Evolutionary conservation across 1,140 invertebrate species (phyloP).

Genomic region (Drosophila prosaltans): DNA sequence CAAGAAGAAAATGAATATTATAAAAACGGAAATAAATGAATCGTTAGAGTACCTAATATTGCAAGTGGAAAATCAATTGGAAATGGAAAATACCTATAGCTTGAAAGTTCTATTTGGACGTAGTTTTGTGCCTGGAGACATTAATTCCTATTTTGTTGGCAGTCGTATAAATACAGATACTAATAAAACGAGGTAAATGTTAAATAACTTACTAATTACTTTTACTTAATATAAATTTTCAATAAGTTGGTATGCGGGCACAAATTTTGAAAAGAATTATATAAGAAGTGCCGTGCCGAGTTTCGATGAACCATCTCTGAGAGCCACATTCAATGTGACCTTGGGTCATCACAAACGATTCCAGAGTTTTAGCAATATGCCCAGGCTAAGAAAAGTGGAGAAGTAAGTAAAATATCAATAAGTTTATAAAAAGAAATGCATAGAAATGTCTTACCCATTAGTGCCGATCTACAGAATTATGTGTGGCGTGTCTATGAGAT

Average conservation of each 20-base stretch:
- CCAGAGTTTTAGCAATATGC: slow-evolving; percentile 91
- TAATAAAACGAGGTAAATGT: slow-evolving; percentile 85
- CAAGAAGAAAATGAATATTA: slow-evolving; percentile 38
- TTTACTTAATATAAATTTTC: neutral
- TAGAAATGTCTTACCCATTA: slow-evolving; percentile 11
- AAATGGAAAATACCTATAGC: slow-evolving; percentile 84
- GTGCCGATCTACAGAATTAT: slow-evolving; percentile 85
- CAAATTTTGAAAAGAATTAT: slow-evolving; percentile 90
- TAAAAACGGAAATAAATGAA: slow-evolving; percentile 65
- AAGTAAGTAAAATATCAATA: slow-evolving; percentile 40
- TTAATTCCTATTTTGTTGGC: slow-evolving; percentile 89
- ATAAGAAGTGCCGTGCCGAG: slow-evolving; percentile 90
- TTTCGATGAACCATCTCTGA: slow-evolving; percentile 95
- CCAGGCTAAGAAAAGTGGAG: slow-evolving; percentile 47
- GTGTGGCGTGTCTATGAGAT: slow-evolving; percentile 90
- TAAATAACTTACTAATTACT: neutral
- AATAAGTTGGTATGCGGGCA: slow-evolving; percentile 84
- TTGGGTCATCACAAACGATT: slow-evolving; percentile 89
- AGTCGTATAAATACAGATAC: slow-evolving; percentile 87
- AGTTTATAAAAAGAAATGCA: slow-evolving; percentile 35
- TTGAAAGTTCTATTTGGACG: slow-evolving; percentile 83
- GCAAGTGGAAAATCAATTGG: slow-evolving; percentile 84
- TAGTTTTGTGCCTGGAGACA: slow-evolving; percentile 87
- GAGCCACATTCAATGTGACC: slow-evolving; percentile 91
- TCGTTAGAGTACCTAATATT: slow-evolving; percentile 87